A percentile compares a stretch with the other conserved stretches of the same genome.
These are phyloP conservation scores for Apodemus agrarius DNA, from an alignment of 2,797 vertebrate species.

Conservation along the genomic window DNA sequence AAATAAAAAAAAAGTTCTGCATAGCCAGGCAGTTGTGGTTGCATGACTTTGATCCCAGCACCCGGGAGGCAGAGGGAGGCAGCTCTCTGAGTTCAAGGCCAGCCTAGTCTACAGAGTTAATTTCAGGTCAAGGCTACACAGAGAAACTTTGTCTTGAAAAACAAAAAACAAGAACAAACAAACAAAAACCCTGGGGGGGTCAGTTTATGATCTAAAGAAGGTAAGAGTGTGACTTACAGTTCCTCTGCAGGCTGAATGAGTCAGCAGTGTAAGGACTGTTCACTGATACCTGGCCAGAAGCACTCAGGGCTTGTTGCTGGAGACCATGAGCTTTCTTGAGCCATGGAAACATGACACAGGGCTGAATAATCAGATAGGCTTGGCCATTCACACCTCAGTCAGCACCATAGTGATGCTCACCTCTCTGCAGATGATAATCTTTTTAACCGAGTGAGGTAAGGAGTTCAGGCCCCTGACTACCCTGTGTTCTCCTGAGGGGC, in stretches of 20 bases:
- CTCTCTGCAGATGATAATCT: not conserved
- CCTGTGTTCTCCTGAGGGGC: not conserved
- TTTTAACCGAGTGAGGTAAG: not conserved
- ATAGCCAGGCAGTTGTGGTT: not conserved
- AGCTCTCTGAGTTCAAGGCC: not conserved
- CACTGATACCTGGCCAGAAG: not conserved
- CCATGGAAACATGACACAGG: not conserved
- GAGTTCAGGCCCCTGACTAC: rapidly evolving
- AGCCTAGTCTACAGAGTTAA: not conserved
- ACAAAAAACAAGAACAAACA: not conserved
- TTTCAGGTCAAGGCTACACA: not conserved
- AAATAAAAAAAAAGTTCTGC: not conserved
- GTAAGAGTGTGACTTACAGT: rapidly evolving
- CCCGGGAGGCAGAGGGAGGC: not conserved
- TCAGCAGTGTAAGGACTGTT: not conserved
- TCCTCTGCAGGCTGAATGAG: not conserved
- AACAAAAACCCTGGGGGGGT: not conserved
- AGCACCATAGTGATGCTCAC: not conserved
- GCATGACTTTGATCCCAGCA: not conserved
- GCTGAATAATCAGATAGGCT: not conserved
- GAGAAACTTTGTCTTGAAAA: not conserved
- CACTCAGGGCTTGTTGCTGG: not conserved
- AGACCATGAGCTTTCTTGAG: not conserved
- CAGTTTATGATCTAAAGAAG: not conserved
- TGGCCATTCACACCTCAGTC: not conserved